A percentile compares a stretch with the other conserved stretches of the same genome.
These are phyloP conservation scores for Geophilus truncorum DNA, from an alignment of 2,888 invertebrate species.

Conservation along the genomic window DNA sequence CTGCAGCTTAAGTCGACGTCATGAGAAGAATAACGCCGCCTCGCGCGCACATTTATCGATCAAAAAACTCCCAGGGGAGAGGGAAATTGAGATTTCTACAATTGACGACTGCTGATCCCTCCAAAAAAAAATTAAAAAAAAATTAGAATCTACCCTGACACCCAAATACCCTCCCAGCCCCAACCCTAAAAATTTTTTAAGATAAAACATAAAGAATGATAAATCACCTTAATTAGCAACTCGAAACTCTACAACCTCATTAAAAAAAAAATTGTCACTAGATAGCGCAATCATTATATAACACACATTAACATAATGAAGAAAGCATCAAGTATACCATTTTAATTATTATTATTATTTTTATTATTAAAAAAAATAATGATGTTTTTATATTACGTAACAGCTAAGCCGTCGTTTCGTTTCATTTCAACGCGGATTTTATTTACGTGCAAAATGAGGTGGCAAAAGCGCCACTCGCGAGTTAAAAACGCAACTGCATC, in stretches of 20 bases:
- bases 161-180: no score
- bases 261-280: no score
- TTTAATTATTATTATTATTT: background rate
- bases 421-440: background rate
- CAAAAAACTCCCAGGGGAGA: no score
- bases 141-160: no score
- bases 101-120: no score
- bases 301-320: background rate
- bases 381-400: background rate
- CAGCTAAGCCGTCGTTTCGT: background rate
- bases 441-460: conserved; percentile 1
- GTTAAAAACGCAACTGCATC: background rate
- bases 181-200: no score
- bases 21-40: no score
- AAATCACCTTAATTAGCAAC: background rate
- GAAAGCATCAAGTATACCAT: background rate
- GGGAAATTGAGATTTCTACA: background rate
- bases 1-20: background rate
- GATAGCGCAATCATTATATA: no score
- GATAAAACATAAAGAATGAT: background rate
- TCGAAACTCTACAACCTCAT: background rate
- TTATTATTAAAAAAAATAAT: no score
- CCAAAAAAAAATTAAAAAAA: no score
- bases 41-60: no score
- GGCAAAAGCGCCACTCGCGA: background rate